phyloP scores from a whole-genome alignment of 2,113 vertebrate genomes.

The Urocitellus parryii region DNA sequence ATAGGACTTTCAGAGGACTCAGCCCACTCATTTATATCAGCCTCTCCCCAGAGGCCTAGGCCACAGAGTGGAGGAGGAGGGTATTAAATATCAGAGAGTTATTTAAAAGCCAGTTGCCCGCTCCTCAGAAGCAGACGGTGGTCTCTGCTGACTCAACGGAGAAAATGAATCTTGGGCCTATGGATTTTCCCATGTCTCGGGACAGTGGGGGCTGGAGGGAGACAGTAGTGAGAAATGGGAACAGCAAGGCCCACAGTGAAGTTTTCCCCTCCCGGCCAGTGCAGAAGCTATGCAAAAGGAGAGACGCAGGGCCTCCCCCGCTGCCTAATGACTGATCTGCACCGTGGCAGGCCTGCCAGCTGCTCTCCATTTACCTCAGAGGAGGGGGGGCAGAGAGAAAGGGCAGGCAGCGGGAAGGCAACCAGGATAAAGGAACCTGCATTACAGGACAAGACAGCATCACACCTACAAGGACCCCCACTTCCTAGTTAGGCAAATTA shows the following conservation, averaged over 20 bases:
- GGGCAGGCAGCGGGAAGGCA: neutral
- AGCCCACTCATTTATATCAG: slow-evolving; percentile 57
- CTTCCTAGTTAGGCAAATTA: neutral
- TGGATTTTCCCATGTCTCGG: slow-evolving; percentile 68
- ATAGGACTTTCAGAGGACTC: slow-evolving; percentile 56
- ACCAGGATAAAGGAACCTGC: neutral
- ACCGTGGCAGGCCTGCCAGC: neutral
- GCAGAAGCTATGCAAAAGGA: neutral
- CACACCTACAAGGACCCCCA: neutral
- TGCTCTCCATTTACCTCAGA: neutral
- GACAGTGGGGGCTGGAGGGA: neutral
- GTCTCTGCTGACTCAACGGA: slow-evolving; percentile 78
- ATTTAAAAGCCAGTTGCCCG: slow-evolving; percentile 69
- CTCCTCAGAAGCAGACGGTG: slow-evolving; percentile 38
- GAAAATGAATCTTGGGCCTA: slow-evolving; percentile 77
- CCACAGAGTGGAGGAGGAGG: slow-evolving; percentile 57
- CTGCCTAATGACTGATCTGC: neutral
- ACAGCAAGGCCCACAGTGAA: neutral
- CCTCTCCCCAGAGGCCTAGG: slow-evolving; percentile 46
- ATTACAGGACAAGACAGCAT: neutral
- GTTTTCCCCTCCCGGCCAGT: neutral
- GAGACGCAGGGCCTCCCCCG: neutral
- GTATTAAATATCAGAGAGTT: slow-evolving; percentile 77
- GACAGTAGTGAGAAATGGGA: slow-evolving; percentile 19
- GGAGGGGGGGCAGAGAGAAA: neutral